Evolutionary conservation across 2,888 invertebrate species (phyloP).

Genomic region (Eulithis prunata): DNA sequence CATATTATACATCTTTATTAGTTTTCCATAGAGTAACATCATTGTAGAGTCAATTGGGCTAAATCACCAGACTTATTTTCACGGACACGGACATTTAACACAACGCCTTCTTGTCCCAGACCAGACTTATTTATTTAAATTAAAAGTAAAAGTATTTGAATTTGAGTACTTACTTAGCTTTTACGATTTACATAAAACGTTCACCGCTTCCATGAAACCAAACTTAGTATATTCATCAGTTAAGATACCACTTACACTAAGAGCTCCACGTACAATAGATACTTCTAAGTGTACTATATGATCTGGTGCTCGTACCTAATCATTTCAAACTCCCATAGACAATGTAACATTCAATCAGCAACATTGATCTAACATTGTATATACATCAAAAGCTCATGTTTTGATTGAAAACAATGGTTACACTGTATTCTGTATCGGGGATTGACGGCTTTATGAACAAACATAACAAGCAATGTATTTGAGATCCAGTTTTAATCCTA

Average conservation of each 20-base stretch:
- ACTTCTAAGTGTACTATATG: not conserved
- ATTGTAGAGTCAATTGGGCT: too few species aligned
- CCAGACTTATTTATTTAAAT: too few species aligned
- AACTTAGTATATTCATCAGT: not conserved
- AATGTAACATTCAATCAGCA: constrained; percentile 19
- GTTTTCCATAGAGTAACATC: too few species aligned
- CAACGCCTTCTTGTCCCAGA: too few species aligned
- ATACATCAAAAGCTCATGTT: constrained; percentile 13
- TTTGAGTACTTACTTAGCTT: too few species aligned
- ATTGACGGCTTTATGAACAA: constrained; percentile 11
- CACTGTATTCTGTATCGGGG: not conserved
- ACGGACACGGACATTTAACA: too few species aligned
- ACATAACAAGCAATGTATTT: not conserved
- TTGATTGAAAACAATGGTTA: constrained; percentile 6
- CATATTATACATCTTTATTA: too few species aligned
- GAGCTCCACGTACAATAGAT: constrained; percentile 13
- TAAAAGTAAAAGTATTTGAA: too few species aligned
- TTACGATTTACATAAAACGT: not conserved
- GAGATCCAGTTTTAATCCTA: constrained; percentile 1
- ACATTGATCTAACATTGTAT: constrained; percentile 14
- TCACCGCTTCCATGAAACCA: not conserved
- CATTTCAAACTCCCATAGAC: constrained; percentile 6
- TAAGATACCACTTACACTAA: constrained; percentile 1
- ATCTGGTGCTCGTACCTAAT: not conserved
- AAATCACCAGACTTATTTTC: too few species aligned